Evolutionary conservation across 2,113 vertebrate genomes (phyloP).

Genomic region (Pollimyrus isidori): DNA sequence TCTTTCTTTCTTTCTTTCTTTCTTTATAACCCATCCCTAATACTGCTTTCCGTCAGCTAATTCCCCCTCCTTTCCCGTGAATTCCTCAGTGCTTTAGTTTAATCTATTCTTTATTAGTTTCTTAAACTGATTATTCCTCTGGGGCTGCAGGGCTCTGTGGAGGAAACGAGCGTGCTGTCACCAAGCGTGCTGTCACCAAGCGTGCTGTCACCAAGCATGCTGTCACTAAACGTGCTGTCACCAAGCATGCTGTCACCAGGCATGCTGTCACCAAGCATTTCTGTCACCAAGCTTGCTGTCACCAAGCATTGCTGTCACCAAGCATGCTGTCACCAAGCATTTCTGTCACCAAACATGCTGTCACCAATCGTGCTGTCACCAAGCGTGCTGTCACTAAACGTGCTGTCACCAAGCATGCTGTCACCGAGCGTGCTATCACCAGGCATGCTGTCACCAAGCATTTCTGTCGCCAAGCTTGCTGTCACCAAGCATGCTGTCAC

Average conservation of each 20-base stretch:
- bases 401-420: not conserved
- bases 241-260: not conserved
- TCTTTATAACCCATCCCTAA: not conserved
- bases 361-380: too few relatives aligned
- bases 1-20: not conserved
- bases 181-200: not conserved
- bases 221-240: not conserved
- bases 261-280: too few relatives aligned
- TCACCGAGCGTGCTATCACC: too few relatives aligned
- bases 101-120: conserved; percentile 50
- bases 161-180: conserved; percentile 19
- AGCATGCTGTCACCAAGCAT: not conserved
- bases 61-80: conserved; percentile 31
- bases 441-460: too few relatives aligned
- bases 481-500: too few relatives aligned
- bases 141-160: conserved; percentile 27
- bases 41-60: conserved; percentile 29
- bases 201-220: too few relatives aligned
- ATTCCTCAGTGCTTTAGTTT: conserved; percentile 41
- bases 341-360: too few relatives aligned
- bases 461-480: too few relatives aligned
- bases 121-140: conserved; percentile 44
- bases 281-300: too few relatives aligned
- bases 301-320: not conserved
- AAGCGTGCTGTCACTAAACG: not conserved